phyloP scores from a whole-genome alignment of 1,140 invertebrate genomes.

The Streblospio benedicti region DNA sequence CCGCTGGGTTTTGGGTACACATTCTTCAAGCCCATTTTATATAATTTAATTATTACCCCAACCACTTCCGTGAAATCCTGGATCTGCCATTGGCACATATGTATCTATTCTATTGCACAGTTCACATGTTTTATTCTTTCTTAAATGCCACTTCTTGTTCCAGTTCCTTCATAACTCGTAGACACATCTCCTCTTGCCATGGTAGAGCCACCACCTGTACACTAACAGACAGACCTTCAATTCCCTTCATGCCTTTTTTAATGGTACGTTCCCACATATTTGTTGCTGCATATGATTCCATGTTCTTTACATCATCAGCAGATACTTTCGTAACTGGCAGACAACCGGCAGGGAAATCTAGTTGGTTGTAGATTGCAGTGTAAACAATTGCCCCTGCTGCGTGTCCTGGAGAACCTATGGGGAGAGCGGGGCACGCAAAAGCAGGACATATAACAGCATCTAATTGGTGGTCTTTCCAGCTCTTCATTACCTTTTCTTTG shows the following conservation, averaged over 20 bases:
- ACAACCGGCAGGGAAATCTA: slow-evolving; percentile 38
- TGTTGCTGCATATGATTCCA: slow-evolving; percentile 12
- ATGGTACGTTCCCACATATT: neutral
- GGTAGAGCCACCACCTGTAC: slow-evolving; percentile 45
- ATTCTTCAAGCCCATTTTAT: too few species aligned
- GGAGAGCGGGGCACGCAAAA: slow-evolving; percentile 15
- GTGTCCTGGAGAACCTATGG: neutral
- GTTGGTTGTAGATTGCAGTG: slow-evolving; percentile 33
- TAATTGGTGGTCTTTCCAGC: slow-evolving; percentile 11
- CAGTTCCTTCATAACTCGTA: slow-evolving; percentile 32
- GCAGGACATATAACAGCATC: slow-evolving; percentile 21
- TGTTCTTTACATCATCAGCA: slow-evolving; percentile 25
- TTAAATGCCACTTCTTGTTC: slow-evolving; percentile 12
- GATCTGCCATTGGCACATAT: too few species aligned
- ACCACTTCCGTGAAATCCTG: too few species aligned
- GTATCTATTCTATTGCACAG: too few species aligned
- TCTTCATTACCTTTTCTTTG: too few species aligned
- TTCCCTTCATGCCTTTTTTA: slow-evolving; percentile 15
- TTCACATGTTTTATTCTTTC: too few species aligned
- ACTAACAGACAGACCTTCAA: slow-evolving; percentile 40
- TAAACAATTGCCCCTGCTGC: slow-evolving; percentile 25
- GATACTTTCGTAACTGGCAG: slow-evolving; percentile 39
- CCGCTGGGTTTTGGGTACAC: too few species aligned
- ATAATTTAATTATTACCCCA: too few species aligned
- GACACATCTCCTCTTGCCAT: slow-evolving; percentile 42